Evolutionary conservation across 1,140 invertebrate genomes (phyloP).

Genomic region (Pseudomyrmex flavicornis): DNA sequence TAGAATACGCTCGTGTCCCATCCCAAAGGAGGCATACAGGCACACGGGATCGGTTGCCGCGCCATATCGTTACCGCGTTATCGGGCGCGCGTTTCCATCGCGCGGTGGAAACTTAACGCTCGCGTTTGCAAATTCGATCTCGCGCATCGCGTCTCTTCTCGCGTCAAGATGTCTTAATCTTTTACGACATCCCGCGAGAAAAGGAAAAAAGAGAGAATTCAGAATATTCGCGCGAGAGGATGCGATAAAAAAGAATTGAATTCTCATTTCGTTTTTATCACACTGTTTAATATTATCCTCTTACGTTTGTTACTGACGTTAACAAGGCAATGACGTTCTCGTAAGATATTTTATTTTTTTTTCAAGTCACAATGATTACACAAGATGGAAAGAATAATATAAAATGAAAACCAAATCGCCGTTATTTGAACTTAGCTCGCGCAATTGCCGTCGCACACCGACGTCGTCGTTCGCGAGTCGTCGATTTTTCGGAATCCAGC

Average conservation of each 20-base stretch:
- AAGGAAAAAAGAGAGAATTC: not conserved
- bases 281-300: not conserved
- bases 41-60: conserved; percentile 43
- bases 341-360: not conserved
- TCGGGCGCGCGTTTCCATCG: conserved; percentile 6
- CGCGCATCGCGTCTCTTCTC: not conserved
- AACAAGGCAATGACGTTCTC: too few species aligned
- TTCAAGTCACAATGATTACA: not conserved
- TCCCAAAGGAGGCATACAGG: conserved; percentile 64
- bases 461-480: conserved; percentile 28
- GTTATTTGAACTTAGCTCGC: conserved; percentile 6
- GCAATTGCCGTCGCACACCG: conserved; percentile 27
- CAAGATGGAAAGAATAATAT: not conserved
- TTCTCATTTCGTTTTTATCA: not conserved
- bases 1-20: conserved; percentile 72
- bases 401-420: conserved; percentile 26
- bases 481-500: conserved; percentile 46
- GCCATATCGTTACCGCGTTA: conserved; percentile 69
- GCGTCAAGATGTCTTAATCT: conserved; percentile 42
- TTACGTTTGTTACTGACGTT: too few species aligned
- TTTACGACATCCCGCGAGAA: not conserved
- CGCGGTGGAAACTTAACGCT: conserved; percentile 14
- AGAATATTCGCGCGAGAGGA: too few species aligned
- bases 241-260: not conserved
- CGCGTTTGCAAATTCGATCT: conserved; percentile 49